A percentile compares a stretch with the other conserved stretches of the same genome.
phyloP scores from a whole-genome alignment of 2,888 invertebrate species.

The Kryphioiulus occultus region DNA sequence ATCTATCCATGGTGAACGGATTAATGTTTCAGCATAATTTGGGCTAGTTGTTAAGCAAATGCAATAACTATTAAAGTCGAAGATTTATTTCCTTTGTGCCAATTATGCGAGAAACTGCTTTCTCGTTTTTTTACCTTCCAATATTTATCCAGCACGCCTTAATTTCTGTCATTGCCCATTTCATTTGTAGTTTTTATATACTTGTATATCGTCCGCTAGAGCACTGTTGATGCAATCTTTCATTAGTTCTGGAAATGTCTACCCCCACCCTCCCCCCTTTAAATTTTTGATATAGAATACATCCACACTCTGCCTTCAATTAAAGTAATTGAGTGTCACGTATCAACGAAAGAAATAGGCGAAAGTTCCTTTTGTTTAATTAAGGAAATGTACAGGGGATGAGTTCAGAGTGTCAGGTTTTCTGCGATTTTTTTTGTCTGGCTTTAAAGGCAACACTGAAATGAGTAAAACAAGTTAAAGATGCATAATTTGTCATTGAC shows the following conservation, averaged over 20 bases:
- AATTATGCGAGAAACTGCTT: background rate
- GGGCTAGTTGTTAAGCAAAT: conserved; percentile 14
- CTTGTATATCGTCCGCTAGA: background rate
- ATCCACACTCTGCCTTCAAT: background rate
- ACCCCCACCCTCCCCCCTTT: too few relatives aligned
- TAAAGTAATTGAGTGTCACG: conserved; percentile 23
- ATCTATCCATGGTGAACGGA: background rate
- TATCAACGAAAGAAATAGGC: background rate
- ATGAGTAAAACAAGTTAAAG: too few relatives aligned
- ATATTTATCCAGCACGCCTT: background rate
- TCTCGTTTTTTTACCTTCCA: background rate
- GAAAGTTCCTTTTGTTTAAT: background rate
- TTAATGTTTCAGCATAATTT: background rate
- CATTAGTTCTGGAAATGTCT: background rate
- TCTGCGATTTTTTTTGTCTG: background rate
- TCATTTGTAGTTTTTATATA: too few relatives aligned
- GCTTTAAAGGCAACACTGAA: too few relatives aligned
- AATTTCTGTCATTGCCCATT: background rate
- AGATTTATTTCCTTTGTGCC: background rate
- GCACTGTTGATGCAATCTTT: background rate
- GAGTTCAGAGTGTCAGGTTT: background rate
- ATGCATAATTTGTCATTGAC: too few relatives aligned
- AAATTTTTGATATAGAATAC: background rate
- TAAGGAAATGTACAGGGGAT: background rate
- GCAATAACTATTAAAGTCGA: conserved; percentile 15